These are phyloP conservation scores for Malurus leucopterus DNA, from an alignment of 2,797 vertebrate genomes.

Conservation along the genomic window DNA sequence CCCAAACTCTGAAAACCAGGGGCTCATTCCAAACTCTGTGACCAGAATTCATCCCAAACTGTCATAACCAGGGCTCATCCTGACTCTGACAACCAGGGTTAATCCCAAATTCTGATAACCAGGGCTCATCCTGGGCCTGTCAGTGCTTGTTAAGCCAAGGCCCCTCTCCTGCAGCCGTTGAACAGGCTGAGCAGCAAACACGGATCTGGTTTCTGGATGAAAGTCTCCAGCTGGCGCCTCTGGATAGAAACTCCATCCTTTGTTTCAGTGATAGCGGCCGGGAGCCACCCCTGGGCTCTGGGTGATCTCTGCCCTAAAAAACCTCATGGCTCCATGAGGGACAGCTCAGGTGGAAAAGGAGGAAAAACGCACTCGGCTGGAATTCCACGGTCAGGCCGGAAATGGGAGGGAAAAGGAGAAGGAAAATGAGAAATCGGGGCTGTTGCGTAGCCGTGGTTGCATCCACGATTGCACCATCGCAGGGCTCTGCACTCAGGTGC, in stretches of 20 bases:
- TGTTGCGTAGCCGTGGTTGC: neutral
- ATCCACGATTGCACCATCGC: neutral
- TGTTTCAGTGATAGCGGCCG: neutral
- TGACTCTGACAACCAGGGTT: too few species aligned
- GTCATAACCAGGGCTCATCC: too few species aligned
- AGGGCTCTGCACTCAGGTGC: neutral
- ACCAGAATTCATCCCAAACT: too few species aligned
- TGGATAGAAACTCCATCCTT: neutral
- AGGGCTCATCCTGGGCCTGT: neutral
- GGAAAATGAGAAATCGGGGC: neutral
- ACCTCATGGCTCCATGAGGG: neutral
- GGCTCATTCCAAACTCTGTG: too few species aligned
- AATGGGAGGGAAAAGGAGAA: neutral
- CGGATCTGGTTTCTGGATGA: neutral
- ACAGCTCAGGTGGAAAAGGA: neutral
- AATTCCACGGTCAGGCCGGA: accelerated
- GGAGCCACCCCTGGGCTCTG: neutral
- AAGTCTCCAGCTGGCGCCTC: neutral
- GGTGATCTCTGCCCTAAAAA: neutral
- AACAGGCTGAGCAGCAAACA: neutral
- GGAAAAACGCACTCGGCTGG: neutral
- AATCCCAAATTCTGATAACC: too few species aligned
- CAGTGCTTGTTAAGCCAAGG: accelerated
- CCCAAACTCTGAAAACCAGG: accelerated
- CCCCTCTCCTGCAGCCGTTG: neutral